These are phyloP conservation scores for Zaprionus inermis DNA, from an alignment of 1,140 invertebrate species.

Conservation along the genomic window DNA sequence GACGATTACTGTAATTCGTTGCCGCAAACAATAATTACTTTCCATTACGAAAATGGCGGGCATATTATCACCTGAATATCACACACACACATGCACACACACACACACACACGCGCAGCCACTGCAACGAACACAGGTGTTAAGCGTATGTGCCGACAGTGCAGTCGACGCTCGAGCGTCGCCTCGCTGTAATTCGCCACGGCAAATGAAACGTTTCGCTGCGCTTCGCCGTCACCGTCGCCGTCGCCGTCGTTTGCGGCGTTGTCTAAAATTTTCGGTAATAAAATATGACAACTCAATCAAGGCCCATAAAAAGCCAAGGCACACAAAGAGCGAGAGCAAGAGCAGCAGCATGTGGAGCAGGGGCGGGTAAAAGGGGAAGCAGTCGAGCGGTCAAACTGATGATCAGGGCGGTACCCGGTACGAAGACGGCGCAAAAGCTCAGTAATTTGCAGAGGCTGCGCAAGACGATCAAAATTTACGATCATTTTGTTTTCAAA, in stretches of 20 bases:
- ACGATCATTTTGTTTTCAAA: conserved; percentile 82
- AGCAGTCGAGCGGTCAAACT: conserved; percentile 23
- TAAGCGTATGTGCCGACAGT: conserved; percentile 47
- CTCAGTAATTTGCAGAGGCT: conserved; percentile 77
- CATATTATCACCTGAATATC: conserved; percentile 84
- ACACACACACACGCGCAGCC: conserved; percentile 11
- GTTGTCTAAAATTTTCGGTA: conserved; percentile 83
- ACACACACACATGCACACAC: conserved; percentile 62
- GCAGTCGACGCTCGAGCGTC: conserved; percentile 20
- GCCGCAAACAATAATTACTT: conserved; percentile 84
- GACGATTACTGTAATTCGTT: conserved; percentile 84
- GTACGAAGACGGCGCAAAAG: neutral
- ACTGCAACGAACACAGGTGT: conserved; percentile 58
- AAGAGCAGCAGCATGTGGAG: conserved; percentile 13
- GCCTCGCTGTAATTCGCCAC: conserved; percentile 52
- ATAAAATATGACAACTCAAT: conserved; percentile 84
- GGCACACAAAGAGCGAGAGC: conserved; percentile 22
- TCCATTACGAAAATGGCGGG: conserved; percentile 84
- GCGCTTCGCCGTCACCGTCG: conserved; percentile 45
- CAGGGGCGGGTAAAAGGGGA: neutral
- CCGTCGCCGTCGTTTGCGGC: conserved; percentile 32
- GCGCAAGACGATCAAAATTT: conserved; percentile 81
- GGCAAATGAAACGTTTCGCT: conserved; percentile 67
- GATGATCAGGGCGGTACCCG: conserved; percentile 64
- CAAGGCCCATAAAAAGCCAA: conserved; percentile 80